A percentile compares a stretch with the other conserved stretches of the same genome.
Evolutionary conservation across 2,113 vertebrate genomes (phyloP).

Genomic region (Trichechus manatus): DNA sequence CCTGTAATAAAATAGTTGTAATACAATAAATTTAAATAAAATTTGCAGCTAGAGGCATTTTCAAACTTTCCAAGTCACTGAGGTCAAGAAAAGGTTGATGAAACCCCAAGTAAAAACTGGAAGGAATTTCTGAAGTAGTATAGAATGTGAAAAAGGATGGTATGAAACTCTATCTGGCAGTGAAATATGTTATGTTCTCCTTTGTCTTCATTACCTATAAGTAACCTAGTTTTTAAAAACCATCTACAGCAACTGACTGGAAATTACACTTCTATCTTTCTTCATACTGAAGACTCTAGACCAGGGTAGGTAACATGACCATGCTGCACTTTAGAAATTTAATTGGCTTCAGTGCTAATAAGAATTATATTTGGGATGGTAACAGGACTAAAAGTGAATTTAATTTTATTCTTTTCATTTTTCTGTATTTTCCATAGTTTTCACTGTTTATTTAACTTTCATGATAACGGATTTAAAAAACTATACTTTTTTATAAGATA

Average conservation of each 20-base stretch:
- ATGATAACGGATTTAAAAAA: neutral
- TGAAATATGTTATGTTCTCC: neutral
- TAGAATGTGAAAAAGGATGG: neutral
- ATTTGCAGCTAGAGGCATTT: neutral
- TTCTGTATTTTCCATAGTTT: neutral
- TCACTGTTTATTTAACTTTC: constrained; percentile 31
- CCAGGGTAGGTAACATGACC: neutral
- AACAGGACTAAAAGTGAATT: neutral
- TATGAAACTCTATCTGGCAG: neutral
- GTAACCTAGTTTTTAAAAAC: neutral
- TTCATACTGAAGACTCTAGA: neutral
- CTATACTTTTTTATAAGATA: neutral
- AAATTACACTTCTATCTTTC: neutral
- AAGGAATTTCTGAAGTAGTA: neutral
- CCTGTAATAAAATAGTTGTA: neutral
- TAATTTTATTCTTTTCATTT: no score
- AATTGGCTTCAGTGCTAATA: neutral
- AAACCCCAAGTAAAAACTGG: neutral
- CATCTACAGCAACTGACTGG: neutral
- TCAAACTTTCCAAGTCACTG: neutral
- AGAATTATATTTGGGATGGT: neutral
- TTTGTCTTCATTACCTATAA: neutral
- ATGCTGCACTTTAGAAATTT: neutral
- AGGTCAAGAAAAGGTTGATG: neutral
- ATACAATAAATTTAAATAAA: neutral